phyloP scores from a whole-genome alignment of 92 coral and sea anemone genomes.

The Muricea muricata region DNA sequence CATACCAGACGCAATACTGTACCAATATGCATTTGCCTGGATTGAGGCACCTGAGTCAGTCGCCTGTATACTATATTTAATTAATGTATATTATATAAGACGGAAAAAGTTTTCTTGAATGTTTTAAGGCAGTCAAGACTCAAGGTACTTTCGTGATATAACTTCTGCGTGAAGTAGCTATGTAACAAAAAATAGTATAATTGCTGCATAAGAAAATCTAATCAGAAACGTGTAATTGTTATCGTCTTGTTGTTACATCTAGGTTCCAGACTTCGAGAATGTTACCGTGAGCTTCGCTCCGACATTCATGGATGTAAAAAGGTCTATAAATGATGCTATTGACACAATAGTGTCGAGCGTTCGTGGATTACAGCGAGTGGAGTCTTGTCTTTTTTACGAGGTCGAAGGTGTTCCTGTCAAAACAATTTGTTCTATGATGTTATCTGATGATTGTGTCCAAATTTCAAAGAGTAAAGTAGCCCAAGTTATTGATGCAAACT shows the following conservation, averaged over 20 bases:
- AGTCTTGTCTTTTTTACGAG: conserved; percentile 85
- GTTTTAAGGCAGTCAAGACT: no score
- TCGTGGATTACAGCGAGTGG: conserved; percentile 79
- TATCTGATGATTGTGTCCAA: conserved; percentile 80
- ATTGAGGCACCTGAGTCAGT: no score
- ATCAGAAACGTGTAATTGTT: no score
- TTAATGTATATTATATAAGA: no score
- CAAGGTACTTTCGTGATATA: no score
- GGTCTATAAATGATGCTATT: conserved; percentile 67
- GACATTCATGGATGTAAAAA: conserved; percentile 68
- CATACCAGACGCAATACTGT: no score
- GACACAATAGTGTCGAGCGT: conserved; percentile 84
- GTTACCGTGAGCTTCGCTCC: conserved; percentile 83
- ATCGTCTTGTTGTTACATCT: background rate
- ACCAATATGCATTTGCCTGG: no score
- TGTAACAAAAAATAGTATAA: no score
- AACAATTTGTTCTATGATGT: conserved; percentile 69
- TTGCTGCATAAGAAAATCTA: no score
- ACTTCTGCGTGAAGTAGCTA: no score
- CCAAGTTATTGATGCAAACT: conserved; percentile 79
- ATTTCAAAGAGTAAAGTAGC: conserved; percentile 78
- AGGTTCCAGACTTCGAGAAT: conserved; percentile 86
- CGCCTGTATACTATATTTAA: no score
- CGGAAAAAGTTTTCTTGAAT: no score
- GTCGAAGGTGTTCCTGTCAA: conserved; percentile 81